Evolutionary conservation across 2,888 invertebrate species (phyloP), one percentile per base, ranked within the genome.

Genomic region (Camponotus fellah): DNA sequence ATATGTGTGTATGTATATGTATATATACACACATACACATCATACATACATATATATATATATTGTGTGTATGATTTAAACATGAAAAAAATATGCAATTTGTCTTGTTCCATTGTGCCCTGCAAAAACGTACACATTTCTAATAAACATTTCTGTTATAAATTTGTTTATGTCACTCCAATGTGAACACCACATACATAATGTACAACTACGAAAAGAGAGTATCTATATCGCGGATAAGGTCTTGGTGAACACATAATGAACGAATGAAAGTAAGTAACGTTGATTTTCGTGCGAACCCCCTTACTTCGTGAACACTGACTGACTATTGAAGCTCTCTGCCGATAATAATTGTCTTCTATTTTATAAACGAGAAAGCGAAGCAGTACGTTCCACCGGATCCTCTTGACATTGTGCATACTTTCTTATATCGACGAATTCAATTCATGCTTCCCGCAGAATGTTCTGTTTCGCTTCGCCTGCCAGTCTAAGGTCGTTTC

Each of bases 281-380:
- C 46, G 58, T 85, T 87, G 83, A 82, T 71, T 87, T 86, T 83
- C 64, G 72, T 56, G 82, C 80, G 46, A 85, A 80, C 72, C 69
- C 69, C 66, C 86, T 90, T 84, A 80, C 80, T 86, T 86, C 66
- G 77, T 86, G 83, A 56, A 69, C 17, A 85, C 74, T 84, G 91
- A 91, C 91, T 91, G 88, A 89, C 62, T 82, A 87, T 83, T 80
- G 76, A 53, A 89, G 89, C 91, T 91, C 87, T 90, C 88, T 85
- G 87, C 87, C 85, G 86, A 85, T 86, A 87, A 80, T 71, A 85
- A 86, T 90, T 84, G 89, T 89, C 87, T 90, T 91, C 88, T 89
- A 86, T 88, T 90, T 88, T 87, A 83, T 91, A 87, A 88, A 66
- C 14, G 49, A 85, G 74, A 82, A 85, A 86, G 88, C 89, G 83